phyloP scores from a whole-genome alignment of 1,140 invertebrate genomes.

The Mesaphorura yosii region DNA sequence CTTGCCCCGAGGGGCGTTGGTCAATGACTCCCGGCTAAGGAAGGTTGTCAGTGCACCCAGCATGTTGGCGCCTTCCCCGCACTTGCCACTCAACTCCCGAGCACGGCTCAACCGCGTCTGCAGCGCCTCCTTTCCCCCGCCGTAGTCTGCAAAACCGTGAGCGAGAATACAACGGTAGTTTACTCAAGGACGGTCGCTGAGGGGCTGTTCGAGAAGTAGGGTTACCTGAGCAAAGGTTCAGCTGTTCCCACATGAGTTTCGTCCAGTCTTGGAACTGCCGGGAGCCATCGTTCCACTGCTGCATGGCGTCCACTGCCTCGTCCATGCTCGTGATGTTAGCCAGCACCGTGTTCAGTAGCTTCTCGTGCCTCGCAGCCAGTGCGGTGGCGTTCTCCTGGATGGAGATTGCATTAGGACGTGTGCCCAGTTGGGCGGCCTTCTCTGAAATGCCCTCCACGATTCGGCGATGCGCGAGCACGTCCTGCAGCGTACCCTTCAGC shows the following conservation, averaged over 20 bases:
- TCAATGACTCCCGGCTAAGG: slow-evolving; percentile 45
- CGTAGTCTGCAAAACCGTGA: slow-evolving; percentile 52
- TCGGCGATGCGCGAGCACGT: slow-evolving; percentile 77
- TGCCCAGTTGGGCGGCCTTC: slow-evolving; percentile 60
- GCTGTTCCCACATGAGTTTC: slow-evolving; percentile 71
- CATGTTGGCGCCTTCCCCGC: slow-evolving; percentile 58
- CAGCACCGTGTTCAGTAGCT: slow-evolving; percentile 47
- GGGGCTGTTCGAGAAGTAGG: too few species aligned
- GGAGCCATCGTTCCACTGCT: slow-evolving; percentile 71
- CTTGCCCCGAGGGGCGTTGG: slow-evolving; percentile 58
- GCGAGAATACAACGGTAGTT: too few species aligned
- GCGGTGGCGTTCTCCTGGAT: slow-evolving; percentile 54
- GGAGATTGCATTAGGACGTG: slow-evolving; percentile 40
- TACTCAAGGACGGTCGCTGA: too few species aligned
- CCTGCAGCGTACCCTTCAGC: slow-evolving; percentile 71
- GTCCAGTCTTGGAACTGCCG: slow-evolving; percentile 75
- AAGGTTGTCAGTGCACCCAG: slow-evolving; percentile 58
- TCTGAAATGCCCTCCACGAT: slow-evolving; percentile 79
- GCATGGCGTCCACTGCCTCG: slow-evolving; percentile 59
- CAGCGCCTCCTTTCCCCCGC: slow-evolving; percentile 63
- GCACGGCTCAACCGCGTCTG: slow-evolving; percentile 61
- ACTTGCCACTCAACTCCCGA: slow-evolving; percentile 60
- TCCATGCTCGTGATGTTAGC: slow-evolving; percentile 57
- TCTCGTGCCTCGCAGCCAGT: slow-evolving; percentile 62
- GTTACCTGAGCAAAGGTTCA: slow-evolving; percentile 51